These are phyloP conservation scores for Bradynema listronoti DNA, from an alignment of 1,140 invertebrate genomes.

Conservation along the genomic window DNA sequence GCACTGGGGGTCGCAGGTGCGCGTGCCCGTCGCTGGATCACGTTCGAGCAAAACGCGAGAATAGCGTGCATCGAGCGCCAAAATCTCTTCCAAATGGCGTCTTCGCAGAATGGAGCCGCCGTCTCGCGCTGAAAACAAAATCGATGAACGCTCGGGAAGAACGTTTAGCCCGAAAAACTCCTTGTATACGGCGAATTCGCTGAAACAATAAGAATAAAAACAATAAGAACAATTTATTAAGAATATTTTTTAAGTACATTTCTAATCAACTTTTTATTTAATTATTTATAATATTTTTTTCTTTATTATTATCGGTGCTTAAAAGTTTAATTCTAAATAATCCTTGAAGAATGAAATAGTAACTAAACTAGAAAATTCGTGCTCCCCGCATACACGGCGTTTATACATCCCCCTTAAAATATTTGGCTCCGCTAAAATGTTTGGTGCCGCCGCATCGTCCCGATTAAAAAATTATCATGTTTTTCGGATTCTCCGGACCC, in stretches of 20 bases:
- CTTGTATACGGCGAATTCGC: conserved; percentile 41
- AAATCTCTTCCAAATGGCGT: no score
- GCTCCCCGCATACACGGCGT: no score
- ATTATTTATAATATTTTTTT: conserved; percentile 14
- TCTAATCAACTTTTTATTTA: conserved; percentile 3
- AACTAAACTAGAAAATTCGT: no score
- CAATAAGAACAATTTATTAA: not conserved
- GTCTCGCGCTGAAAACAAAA: conserved; percentile 39
- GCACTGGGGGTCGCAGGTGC: conserved; percentile 47
- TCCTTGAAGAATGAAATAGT: no score
- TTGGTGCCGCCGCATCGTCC: no score
- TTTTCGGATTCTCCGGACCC: no score
- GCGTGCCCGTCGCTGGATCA: conserved; percentile 18
- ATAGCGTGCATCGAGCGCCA: conserved; percentile 26
- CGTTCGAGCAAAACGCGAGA: conserved; percentile 20
- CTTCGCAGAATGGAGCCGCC: conserved; percentile 30
- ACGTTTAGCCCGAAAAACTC: conserved; percentile 43
- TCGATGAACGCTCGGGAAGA: conserved; percentile 38
- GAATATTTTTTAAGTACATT: conserved; percentile 24
- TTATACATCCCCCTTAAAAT: no score
- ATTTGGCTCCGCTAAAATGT: no score
- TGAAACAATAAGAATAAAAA: conserved; percentile 19
- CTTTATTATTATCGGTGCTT: no score
- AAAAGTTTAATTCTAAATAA: no score
- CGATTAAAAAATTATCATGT: no score